These are phyloP conservation scores for Pachycephus smyrnensis DNA, from an alignment of 2,888 invertebrate genomes.

Conservation along the genomic window DNA sequence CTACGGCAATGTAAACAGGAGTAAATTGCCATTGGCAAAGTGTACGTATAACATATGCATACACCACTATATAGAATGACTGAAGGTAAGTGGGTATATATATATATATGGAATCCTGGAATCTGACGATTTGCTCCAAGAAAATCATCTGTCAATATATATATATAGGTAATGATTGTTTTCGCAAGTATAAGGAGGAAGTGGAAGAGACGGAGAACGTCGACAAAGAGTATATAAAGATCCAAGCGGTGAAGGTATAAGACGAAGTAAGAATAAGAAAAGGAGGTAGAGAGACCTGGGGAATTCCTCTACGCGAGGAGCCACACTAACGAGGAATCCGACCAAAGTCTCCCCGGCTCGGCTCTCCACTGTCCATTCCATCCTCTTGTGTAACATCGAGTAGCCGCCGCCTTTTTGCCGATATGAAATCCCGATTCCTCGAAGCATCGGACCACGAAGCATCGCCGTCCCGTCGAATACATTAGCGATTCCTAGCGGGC, in stretches of 20 bases:
- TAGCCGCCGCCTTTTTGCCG: slow-evolving; percentile 42
- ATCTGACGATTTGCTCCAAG: not conserved
- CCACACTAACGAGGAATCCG: slow-evolving; percentile 9
- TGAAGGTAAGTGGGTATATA: not conserved
- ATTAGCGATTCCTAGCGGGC: slow-evolving; percentile 59
- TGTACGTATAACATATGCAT: not conserved
- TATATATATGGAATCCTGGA: not conserved
- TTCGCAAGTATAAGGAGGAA: not conserved
- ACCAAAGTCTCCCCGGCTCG: not conserved
- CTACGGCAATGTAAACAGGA: not conserved
- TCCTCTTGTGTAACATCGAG: slow-evolving; percentile 36
- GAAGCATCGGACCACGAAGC: slow-evolving; percentile 33
- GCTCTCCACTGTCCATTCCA: slow-evolving; percentile 27
- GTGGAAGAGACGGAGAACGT: not conserved
- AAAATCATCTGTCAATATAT: not conserved
- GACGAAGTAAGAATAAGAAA: slow-evolving; percentile 1
- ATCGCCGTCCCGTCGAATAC: slow-evolving; percentile 43
- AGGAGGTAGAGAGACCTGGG: not conserved
- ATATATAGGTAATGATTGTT: not conserved
- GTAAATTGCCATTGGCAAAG: not conserved
- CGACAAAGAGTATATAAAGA: not conserved
- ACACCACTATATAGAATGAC: not conserved
- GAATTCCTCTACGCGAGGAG: slow-evolving; percentile 2
- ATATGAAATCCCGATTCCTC: slow-evolving; percentile 54
- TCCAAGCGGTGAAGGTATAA: not conserved